Percentiles rank a stretch among this genome's conserved stretches.
phyloP scores from a whole-genome alignment of 2,797 vertebrate genomes.

The Notamacropus eugenii region DNA sequence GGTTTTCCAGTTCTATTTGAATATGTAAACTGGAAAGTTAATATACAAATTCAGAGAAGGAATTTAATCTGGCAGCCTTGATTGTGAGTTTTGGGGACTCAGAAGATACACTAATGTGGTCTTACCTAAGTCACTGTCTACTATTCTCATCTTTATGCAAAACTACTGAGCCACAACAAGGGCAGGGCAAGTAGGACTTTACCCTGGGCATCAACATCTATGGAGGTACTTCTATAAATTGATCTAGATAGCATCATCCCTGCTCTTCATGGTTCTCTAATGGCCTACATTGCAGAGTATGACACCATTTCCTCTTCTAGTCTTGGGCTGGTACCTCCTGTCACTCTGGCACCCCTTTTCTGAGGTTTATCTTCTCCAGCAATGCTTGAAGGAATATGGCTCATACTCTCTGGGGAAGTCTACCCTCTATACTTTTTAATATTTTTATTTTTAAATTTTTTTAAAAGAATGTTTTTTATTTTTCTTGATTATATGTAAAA shows the following conservation, averaged over 20 bases:
- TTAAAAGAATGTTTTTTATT: neutral
- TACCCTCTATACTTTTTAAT: neutral
- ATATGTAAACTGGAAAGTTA: neutral
- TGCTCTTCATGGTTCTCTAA: neutral
- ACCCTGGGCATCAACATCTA: neutral
- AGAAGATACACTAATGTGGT: neutral
- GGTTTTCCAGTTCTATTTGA: constrained; percentile 6
- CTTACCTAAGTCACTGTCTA: neutral
- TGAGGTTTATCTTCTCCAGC: neutral
- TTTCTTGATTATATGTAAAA: neutral
- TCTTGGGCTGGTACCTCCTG: neutral
- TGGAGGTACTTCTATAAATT: neutral
- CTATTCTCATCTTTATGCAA: neutral
- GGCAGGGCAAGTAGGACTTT: neutral
- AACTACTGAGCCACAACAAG: neutral
- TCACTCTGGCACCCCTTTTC: neutral
- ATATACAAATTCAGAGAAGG: rapidly evolving
- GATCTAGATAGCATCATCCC: neutral
- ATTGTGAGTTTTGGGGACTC: neutral
- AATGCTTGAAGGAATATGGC: neutral
- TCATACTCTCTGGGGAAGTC: neutral
- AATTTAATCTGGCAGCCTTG: neutral
- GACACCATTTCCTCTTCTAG: neutral
- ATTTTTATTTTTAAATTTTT: neutral
- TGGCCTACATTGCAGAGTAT: neutral